These are phyloP conservation scores for Rhyacophila brunnea DNA, from an alignment of 1,140 invertebrate species.

Conservation along the genomic window DNA sequence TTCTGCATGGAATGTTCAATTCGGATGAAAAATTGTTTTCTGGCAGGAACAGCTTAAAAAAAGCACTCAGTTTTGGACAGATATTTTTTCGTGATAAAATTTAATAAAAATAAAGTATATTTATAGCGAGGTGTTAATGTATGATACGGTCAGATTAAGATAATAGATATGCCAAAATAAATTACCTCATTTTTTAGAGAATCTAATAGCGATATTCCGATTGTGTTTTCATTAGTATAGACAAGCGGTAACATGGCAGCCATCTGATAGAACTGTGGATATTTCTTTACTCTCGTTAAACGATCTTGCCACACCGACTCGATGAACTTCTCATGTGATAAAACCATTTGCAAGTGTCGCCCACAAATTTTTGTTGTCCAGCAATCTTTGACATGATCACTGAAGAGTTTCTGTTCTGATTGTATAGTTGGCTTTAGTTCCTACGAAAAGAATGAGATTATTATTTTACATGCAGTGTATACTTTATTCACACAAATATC, in stretches of 20 bases:
- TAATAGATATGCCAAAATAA: neutral
- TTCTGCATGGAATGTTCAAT: neutral
- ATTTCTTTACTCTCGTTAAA: conserved; percentile 9
- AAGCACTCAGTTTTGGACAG: too few species aligned
- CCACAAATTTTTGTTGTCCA: conserved; percentile 22
- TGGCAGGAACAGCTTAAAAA: too few species aligned
- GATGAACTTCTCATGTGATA: conserved; percentile 16
- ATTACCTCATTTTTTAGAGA: conserved; percentile 11
- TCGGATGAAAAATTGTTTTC: conserved; percentile 4
- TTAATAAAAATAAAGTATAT: too few species aligned
- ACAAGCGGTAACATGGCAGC: conserved; percentile 22
- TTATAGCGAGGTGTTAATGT: too few species aligned
- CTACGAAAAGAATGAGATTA: conserved; percentile 11
- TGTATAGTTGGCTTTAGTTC: conserved; percentile 18
- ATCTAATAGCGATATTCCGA: neutral
- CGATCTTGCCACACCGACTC: conserved; percentile 8
- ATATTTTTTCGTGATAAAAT: too few species aligned
- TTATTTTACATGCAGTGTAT: too few species aligned
- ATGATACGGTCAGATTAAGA: too few species aligned
- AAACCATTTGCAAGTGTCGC: conserved; percentile 9
- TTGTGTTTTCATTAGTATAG: conserved; percentile 14
- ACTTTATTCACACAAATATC: too few species aligned
- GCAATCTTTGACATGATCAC: conserved; percentile 14
- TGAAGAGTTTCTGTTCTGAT: conserved; percentile 19
- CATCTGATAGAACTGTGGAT: conserved; percentile 28